Evolutionary conservation across 2,113 vertebrate species (phyloP).

Genomic region (Hippocampus abdominalis): DNA sequence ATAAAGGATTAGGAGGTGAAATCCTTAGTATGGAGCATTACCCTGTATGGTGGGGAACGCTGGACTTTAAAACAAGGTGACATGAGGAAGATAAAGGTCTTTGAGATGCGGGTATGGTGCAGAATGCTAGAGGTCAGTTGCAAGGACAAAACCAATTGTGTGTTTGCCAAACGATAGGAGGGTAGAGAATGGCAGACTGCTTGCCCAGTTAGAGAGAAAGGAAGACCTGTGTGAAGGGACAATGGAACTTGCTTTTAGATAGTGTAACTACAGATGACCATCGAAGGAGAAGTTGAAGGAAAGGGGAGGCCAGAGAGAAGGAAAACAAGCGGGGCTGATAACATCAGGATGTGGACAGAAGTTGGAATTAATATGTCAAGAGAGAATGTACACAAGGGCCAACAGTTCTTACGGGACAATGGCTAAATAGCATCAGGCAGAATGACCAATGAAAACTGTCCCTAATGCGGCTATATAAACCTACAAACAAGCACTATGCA

Average conservation of each 20-base stretch:
- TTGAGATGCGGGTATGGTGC: too few species aligned
- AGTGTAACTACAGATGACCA: neutral
- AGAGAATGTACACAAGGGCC: neutral
- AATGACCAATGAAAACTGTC: neutral
- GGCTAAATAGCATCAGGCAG: neutral
- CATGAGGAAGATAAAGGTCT: too few species aligned
- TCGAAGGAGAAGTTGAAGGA: neutral
- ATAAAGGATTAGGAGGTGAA: too few species aligned
- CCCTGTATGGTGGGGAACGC: too few species aligned
- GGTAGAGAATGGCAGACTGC: too few species aligned
- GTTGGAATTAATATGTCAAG: neutral
- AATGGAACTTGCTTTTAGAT: neutral
- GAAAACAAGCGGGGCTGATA: neutral
- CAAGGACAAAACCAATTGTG: neutral
- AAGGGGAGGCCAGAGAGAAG: neutral
- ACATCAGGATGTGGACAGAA: neutral
- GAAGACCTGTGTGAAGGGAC: neutral
- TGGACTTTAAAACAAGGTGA: too few species aligned
- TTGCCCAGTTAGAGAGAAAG: neutral
- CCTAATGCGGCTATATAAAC: neutral
- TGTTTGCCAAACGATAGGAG: neutral
- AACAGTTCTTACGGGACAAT: too few species aligned
- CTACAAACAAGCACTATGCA: too few species aligned
- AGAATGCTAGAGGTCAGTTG: neutral
- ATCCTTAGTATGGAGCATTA: too few species aligned